These are phyloP conservation scores for Aleadryas rufinucha DNA, from an alignment of 2,113 vertebrate genomes.

Conservation along the genomic window DNA sequence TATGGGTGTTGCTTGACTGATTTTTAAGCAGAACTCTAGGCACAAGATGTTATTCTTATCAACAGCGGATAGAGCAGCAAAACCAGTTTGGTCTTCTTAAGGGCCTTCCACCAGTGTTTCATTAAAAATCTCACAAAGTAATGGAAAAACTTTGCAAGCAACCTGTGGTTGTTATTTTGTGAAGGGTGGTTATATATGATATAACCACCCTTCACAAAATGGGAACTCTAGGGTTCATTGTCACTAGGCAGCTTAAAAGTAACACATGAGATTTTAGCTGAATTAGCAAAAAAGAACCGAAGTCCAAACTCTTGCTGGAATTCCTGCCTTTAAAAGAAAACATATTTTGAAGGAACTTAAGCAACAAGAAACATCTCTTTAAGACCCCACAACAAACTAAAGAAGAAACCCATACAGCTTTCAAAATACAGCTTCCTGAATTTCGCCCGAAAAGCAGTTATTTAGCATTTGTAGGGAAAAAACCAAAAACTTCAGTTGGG, in stretches of 20 bases:
- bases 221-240: neutral
- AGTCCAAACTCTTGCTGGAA: neutral
- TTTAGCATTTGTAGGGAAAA: neutral
- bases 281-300: neutral
- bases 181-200: no score
- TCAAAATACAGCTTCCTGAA: neutral
- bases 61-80: accelerated
- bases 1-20: neutral
- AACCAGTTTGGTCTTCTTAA: neutral
- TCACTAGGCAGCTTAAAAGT: neutral
- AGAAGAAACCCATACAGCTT: neutral
- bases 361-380: neutral
- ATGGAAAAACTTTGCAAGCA: neutral
- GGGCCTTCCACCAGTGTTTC: neutral
- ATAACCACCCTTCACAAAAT: neutral
- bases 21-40: neutral
- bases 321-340: neutral
- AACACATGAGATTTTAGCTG: neutral
- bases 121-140: neutral
- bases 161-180: no score
- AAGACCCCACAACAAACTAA: neutral
- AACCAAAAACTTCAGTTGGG: neutral
- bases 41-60: neutral
- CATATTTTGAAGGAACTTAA: neutral
- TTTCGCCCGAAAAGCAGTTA: neutral